These are phyloP conservation scores for Riptortus pedestris DNA, from an alignment of 1,140 invertebrate genomes.

Conservation along the genomic window DNA sequence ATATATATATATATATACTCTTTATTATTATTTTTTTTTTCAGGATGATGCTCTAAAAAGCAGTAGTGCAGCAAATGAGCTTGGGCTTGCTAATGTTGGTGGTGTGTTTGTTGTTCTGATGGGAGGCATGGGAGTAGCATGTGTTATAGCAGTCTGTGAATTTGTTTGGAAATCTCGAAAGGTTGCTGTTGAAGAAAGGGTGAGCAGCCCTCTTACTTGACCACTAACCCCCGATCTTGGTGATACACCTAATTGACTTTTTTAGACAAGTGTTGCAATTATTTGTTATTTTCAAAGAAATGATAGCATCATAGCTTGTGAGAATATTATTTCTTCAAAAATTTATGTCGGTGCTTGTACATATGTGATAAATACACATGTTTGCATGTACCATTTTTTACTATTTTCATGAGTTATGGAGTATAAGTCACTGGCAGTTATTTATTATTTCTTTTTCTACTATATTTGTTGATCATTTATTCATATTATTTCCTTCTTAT, in stretches of 20 bases:
- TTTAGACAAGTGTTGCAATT: background rate
- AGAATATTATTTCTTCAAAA: too few relatives aligned
- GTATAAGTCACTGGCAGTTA: too few relatives aligned
- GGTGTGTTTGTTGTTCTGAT: constrained; percentile 92
- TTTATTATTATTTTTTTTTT: too few relatives aligned
- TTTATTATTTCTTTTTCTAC: too few relatives aligned
- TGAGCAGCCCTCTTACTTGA: constrained; percentile 38
- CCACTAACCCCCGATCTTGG: constrained; percentile 32
- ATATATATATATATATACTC: too few relatives aligned
- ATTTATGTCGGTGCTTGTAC: too few relatives aligned
- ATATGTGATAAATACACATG: too few relatives aligned
- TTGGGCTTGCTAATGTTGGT: constrained; percentile 83
- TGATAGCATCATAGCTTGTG: too few relatives aligned
- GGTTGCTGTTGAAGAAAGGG: constrained; percentile 79
- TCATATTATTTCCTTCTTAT: too few relatives aligned
- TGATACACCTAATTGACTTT: constrained; percentile 29
- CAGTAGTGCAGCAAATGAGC: constrained; percentile 69
- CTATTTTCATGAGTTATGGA: too few relatives aligned
- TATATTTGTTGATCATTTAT: too few relatives aligned
- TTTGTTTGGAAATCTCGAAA: constrained; percentile 88
- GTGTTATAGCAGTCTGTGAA: constrained; percentile 79
- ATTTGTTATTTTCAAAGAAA: background rate
- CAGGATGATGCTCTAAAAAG: constrained; percentile 75
- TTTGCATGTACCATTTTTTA: too few relatives aligned
- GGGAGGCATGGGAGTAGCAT: constrained; percentile 78